Base-by-base conservation (phyloP, 2,888 invertebrate species). In the Cosmorhoe ocellata region DNA sequence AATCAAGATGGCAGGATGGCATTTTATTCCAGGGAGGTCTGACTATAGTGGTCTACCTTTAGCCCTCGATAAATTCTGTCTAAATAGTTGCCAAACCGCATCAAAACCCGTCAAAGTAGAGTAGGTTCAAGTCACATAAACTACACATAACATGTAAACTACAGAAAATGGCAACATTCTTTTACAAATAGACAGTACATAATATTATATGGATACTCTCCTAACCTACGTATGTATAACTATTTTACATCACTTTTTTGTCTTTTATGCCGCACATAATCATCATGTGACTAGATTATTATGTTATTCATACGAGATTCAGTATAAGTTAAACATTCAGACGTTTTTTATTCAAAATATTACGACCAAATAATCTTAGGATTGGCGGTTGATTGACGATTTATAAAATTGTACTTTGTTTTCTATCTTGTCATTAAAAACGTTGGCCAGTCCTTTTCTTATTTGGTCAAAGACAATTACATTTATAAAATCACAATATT, bases 191-290 rank as follows among this genome's bases (percentile, higher is more conserved):
- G 33, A 33, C 24, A 18, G 18, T n/a, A 18, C 18, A 24, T 1
- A 6, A 7, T 24, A 5, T 5, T 3, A 6, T 24, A 24, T 14
- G 26, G 12, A 41, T 6, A 31, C n/a, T 31, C 11, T 31, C 7
- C 12, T 44, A 38, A 14, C 27, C 3, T 32, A 36, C 28, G 32
- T 47, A 30, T 59, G 61, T 65, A 74, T 65, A 74, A 70, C 81
- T 86, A 85, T 75, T 70, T 69, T 79, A 83, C 78, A 87, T 85
- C 85, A 86, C 85, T 84, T 82, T 85, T 68, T 76, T 84, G 84
- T 84, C 84, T 84, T 79, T n/a, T n/a, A n/a, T 74, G 67, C 77
- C 67, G 66, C 69, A 62, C 64, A 66, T 51, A 60, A 66, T 74
- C 54, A 64, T 66, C 54, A 64, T 66, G 67, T 75, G 75, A 71